Conservation (phyloP, 2,888 invertebrate genomes). For the Leucania comma region DNA sequence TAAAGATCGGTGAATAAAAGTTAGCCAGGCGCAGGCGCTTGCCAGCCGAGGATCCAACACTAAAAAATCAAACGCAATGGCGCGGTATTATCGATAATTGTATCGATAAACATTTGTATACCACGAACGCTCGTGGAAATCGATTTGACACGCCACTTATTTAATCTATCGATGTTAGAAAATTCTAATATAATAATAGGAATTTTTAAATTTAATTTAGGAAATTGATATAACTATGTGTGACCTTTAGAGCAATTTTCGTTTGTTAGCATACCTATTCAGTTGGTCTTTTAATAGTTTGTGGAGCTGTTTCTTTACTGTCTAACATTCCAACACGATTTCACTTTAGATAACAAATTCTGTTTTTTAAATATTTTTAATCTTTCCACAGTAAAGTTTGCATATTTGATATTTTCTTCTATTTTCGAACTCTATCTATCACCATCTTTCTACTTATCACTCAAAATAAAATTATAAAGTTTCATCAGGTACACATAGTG, state of each 20-base stretch:
- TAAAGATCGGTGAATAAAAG: constrained; percentile 86
- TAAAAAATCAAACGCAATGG: constrained; percentile 77
- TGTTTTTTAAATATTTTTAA: background rate
- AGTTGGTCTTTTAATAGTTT: constrained; percentile 30
- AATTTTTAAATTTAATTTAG: constrained; percentile 60
- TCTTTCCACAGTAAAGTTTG: background rate
- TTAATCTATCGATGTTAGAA: constrained; percentile 47
- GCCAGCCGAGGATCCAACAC: constrained; percentile 72
- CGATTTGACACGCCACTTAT: constrained; percentile 64
- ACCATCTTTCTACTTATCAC: background rate
- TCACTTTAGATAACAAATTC: background rate
- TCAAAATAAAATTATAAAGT: background rate
- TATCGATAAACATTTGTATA: constrained; percentile 66
- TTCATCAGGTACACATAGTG: background rate
- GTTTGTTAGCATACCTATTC: constrained; percentile 33
- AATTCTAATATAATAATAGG: constrained; percentile 54
- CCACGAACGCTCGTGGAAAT: constrained; percentile 55
- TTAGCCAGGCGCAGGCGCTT: constrained; percentile 81
- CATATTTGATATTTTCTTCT: background rate
- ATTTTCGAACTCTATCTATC: background rate
- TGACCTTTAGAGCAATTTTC: constrained; percentile 54
- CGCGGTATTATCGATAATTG: constrained; percentile 62
- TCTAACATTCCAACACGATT: background rate
- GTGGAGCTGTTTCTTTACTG: constrained; percentile 15
- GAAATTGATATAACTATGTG: constrained; percentile 51